These are phyloP conservation scores for Atrina japonica DNA, from an alignment of 2,888 invertebrate genomes.

Conservation along the genomic window DNA sequence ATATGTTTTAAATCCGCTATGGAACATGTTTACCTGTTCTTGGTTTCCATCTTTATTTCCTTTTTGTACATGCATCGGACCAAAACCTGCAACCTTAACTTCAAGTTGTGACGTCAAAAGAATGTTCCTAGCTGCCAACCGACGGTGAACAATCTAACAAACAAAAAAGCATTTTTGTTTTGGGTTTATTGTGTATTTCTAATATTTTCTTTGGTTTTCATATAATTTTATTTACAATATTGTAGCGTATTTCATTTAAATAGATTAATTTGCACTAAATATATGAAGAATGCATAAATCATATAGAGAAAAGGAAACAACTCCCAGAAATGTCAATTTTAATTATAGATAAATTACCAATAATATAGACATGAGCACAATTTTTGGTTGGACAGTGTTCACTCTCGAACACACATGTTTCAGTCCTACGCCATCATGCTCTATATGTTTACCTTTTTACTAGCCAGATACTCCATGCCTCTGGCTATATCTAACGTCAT, in stretches of 20 bases:
- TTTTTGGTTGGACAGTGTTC: too few species aligned
- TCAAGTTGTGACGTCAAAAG: constrained; percentile 47
- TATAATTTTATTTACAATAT: too few species aligned
- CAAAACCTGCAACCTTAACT: constrained; percentile 63
- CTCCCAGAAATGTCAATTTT: too few species aligned
- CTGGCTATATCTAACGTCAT: constrained; percentile 43
- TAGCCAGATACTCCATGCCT: constrained; percentile 56
- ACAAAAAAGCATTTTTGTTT: background rate
- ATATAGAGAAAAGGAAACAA: too few species aligned
- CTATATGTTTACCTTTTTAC: constrained; percentile 41
- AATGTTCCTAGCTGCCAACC: constrained; percentile 63
- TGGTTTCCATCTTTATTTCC: constrained; percentile 35
- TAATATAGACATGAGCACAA: too few species aligned
- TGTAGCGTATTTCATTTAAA: too few species aligned
- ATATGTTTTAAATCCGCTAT: too few species aligned
- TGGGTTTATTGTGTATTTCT: background rate
- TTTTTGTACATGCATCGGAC: constrained; percentile 48
- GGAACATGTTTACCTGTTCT: too few species aligned
- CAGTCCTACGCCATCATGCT: background rate
- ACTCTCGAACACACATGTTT: background rate
- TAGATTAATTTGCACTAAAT: too few species aligned
- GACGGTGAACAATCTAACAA: constrained; percentile 57
- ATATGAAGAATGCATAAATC: too few species aligned
- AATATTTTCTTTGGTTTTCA: too few species aligned
- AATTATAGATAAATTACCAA: too few species aligned